Base-by-base conservation (phyloP, 2,113 vertebrate genomes). In the Thalassoma bifasciatum region DNA sequence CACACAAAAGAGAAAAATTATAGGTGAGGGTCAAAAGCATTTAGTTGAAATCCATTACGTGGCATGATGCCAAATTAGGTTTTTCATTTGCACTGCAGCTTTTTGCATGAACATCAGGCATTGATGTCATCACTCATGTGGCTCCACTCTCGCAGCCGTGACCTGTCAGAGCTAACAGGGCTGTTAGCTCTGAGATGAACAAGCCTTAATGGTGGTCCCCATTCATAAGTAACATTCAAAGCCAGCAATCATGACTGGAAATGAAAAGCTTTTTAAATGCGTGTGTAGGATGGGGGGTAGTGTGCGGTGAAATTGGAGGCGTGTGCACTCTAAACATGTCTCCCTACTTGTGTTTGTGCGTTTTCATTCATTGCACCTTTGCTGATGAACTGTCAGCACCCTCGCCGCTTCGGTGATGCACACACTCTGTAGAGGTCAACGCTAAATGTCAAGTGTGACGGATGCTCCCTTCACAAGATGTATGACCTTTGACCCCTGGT, bases 381-480 rank as follows among this genome's bases (percentile, higher is more conserved):
- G 36, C 77, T 73, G 75, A 84, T 74, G 73, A 81, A 76, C 68
- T 81, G 85, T 89, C 88, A 84, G 72, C 72, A 0, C 66, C 63
- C 58, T 57, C 57, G 6, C 79, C 44, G 70, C 83, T 40, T 69
- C 46, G 64, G 34, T 42, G 3, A 22, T 2, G 30, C 49, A 61
- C 54, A n/a, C 66, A 23, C 74, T 49, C 77, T 50, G 40, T 72
- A 63, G 74, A 86, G 92, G 87, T 89, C 91, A 87, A 56, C 46
- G 11, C 44, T 3, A 77, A 78, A 77, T 84, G 92, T 88, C 88
- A 90, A 85, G 88, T 91, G 85, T 90, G 88, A 92, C 85, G 75
- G 87, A 91, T 91, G 84, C 82, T 77, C 68, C 79, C 67, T 52
- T 81, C 71, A 65, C 30, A 22, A 65, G 75, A 89, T 22, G 83